These are phyloP conservation scores for Aplodontia rufa DNA, from an alignment of 2,113 vertebrate genomes.

Conservation along the genomic window DNA sequence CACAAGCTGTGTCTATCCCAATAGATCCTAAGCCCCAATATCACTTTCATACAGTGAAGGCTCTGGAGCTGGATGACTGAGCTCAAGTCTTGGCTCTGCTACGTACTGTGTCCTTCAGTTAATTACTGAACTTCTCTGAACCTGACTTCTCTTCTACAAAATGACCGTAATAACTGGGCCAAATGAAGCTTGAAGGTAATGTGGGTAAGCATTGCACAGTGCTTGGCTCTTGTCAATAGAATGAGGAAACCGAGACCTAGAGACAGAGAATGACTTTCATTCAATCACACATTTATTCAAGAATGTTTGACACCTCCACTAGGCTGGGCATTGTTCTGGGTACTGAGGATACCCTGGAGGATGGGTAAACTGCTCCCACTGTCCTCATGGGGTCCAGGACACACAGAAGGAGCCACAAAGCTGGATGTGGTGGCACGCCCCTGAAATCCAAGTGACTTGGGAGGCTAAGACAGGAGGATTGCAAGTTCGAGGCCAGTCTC, in stretches of 20 bases:
- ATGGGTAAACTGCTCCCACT: neutral
- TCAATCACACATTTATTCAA: neutral
- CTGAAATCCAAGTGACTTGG: too few species aligned
- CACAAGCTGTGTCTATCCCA: neutral
- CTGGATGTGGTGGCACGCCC: too few species aligned
- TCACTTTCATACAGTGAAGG: neutral
- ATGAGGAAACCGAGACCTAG: neutral
- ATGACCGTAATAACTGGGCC: neutral
- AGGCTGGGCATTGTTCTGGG: neutral
- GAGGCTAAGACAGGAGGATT: too few species aligned
- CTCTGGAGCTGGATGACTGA: neutral
- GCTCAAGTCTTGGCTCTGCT: neutral
- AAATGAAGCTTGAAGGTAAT: neutral
- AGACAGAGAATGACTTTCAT: neutral
- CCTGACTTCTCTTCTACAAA: constrained; percentile 35
- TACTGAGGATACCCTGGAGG: neutral
- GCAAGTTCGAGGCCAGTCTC: too few species aligned
- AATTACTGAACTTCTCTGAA: neutral
- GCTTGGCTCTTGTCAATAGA: neutral
- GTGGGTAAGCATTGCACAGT: neutral
- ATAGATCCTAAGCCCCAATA: neutral
- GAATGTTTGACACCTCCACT: neutral
- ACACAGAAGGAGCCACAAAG: neutral
- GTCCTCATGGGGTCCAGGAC: neutral
- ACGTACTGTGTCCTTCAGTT: neutral